Percentiles rank a stretch among this genome's conserved stretches.
phyloP scores from a whole-genome alignment of 2,113 vertebrate genomes.

The Misgurnus anguillicaudatus region DNA sequence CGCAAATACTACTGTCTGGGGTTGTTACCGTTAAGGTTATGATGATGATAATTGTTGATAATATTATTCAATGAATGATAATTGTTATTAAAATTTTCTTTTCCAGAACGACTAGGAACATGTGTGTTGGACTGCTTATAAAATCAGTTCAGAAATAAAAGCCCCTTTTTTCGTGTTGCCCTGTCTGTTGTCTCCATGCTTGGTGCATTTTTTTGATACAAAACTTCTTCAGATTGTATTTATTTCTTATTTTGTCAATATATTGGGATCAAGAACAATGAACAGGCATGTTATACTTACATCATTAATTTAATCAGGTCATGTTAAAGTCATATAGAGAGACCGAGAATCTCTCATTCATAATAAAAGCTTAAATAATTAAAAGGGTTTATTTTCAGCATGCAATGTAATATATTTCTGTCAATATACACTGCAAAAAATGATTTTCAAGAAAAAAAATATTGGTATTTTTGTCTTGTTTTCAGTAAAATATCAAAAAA shows the following conservation, averaged over 20 bases:
- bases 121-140: constrained; percentile 81
- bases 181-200: constrained; percentile 32
- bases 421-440: too few relatives aligned
- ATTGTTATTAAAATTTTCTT: constrained; percentile 65
- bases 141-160: constrained; percentile 85
- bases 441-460: too few relatives aligned
- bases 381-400: too few relatives aligned
- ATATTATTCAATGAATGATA: constrained; percentile 71
- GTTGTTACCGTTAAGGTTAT: constrained; percentile 68
- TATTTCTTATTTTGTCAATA: not conserved
- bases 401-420: too few relatives aligned
- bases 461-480: too few relatives aligned
- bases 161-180: constrained; percentile 72
- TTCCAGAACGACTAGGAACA: constrained; percentile 73
- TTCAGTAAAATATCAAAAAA: too few relatives aligned
- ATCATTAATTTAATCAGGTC: too few relatives aligned
- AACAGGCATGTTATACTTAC: too few relatives aligned
- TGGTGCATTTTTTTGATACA: not conserved
- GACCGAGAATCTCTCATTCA: too few relatives aligned
- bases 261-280: too few relatives aligned
- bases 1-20: constrained; percentile 71
- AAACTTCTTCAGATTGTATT: not conserved
- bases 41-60: constrained; percentile 66
- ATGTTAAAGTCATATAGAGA: too few relatives aligned
- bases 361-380: too few relatives aligned